Conservation (phyloP, 2,888 invertebrate genomes). For the Phengaris alcon region DNA sequence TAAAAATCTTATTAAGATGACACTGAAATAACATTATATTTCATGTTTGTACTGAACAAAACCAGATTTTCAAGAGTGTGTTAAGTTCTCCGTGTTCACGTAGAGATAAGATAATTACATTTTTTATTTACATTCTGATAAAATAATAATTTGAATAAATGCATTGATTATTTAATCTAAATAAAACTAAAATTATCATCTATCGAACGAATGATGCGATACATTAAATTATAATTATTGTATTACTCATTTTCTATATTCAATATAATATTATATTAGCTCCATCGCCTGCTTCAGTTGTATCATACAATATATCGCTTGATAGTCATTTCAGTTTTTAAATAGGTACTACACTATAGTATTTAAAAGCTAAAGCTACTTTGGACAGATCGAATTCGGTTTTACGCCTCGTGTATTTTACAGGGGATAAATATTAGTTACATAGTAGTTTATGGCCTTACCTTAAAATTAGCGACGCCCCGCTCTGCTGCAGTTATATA, state of each 20-base stretch:
- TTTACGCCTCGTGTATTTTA: too few relatives aligned
- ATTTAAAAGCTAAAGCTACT: too few relatives aligned
- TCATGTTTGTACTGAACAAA: background rate
- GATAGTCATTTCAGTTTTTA: too few relatives aligned
- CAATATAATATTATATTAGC: too few relatives aligned
- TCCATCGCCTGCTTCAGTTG: too few relatives aligned
- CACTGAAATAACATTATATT: background rate
- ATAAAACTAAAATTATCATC: constrained; percentile 8
- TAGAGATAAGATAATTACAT: background rate
- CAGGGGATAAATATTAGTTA: too few relatives aligned
- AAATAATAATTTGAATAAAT: constrained; percentile 9
- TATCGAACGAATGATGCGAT: background rate
- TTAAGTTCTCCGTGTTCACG: background rate
- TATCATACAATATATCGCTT: too few relatives aligned
- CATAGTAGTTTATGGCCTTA: background rate
- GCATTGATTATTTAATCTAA: constrained; percentile 13
- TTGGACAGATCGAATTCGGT: too few relatives aligned
- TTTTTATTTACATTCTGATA: constrained; percentile 2
- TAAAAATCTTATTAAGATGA: background rate
- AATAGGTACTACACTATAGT: too few relatives aligned
- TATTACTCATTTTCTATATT: too few relatives aligned
- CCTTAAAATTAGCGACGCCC: constrained; percentile 37
- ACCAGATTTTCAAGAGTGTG: background rate
- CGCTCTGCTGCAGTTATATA: constrained; percentile 36
- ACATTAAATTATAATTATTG: background rate